Evolutionary conservation across 2,888 invertebrate species (phyloP), one percentile per base, ranked within the genome.

Genomic region (Yponomeuta sedellus): DNA sequence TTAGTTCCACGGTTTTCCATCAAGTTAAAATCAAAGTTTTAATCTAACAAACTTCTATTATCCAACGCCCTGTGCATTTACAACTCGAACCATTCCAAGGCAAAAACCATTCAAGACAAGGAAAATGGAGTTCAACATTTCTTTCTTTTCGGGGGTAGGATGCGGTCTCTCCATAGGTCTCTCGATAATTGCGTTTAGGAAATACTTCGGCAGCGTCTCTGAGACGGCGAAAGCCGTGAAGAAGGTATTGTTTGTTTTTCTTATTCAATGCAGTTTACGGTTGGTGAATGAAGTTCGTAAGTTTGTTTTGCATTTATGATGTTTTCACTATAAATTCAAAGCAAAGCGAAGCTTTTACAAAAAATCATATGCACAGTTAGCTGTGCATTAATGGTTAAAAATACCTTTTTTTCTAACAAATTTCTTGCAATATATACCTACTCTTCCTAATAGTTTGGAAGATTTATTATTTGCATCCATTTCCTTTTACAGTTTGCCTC

Each of bases 161-260:
- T 90, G 90, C 70, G 92, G 92, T 28, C 71, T 91, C 66, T 89
- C 87, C 72, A 72, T 92, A 39, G 91, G 91, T n/a, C 73, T 91
- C 67, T 87, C 91, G 1, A 65, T 91, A 66, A 79, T 86, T 71
- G 85, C 85, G 8, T 57, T 88, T 0, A 81, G 75, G 72, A 88
- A 76, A 71, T 81, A 84, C 67, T 75, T 86, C 58, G 75, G 81
- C 57, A 68, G 74, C 2, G 68, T 75, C 66, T 72, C 80, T 25
- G 72, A 77, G 71, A 75, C 71, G 52, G 64, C 65, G 19, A 65
- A 66, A 64, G 65, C 64, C 44, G 65, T 82, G 1, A 85, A 77
- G 72, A 82, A 80, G 79, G 87, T 86, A 59, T 10, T 20, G 4
- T 61, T 61, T 12, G 10, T 16, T 16, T n/a, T n/a, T n/a, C n/a